phyloP scores from a whole-genome alignment of 1,140 invertebrate species.

The Halesus radiatus region DNA sequence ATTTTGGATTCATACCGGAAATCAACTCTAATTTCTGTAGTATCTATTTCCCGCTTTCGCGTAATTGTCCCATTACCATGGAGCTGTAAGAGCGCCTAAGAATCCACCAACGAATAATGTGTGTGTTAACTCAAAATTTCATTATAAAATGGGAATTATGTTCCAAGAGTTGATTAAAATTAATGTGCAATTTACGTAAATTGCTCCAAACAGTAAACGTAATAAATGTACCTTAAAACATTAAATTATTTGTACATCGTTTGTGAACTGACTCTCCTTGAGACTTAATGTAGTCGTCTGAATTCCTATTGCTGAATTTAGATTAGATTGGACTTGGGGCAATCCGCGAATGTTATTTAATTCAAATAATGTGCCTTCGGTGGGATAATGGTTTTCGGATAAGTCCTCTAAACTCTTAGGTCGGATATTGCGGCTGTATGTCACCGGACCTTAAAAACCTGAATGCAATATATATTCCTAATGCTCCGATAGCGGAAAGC shows the following conservation, averaged over 20 bases:
- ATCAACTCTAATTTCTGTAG: too few species aligned
- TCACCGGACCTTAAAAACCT: conserved; percentile 49
- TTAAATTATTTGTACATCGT: conserved; percentile 5
- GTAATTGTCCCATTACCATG: too few species aligned
- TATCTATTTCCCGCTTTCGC: too few species aligned
- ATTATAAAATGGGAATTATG: not conserved
- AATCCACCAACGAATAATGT: too few species aligned
- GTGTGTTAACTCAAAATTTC: too few species aligned
- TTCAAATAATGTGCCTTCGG: conserved; percentile 54
- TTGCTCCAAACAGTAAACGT: not conserved
- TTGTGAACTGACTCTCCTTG: not conserved
- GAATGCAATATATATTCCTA: conserved; percentile 12
- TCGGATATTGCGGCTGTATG: conserved; percentile 54
- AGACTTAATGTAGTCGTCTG: conserved; percentile 14
- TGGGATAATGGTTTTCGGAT: conserved; percentile 52
- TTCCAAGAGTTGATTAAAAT: conserved; percentile 6
- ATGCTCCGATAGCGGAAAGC: too few species aligned
- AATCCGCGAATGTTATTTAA: conserved; percentile 57
- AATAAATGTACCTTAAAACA: conserved; percentile 2
- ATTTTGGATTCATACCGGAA: too few species aligned
- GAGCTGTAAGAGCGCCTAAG: too few species aligned
- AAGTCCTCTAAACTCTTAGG: conserved; percentile 47
- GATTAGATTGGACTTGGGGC: conserved; percentile 45
- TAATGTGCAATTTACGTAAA: not conserved
- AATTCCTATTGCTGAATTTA: conserved; percentile 41